These are phyloP conservation scores for Raillietiella orientalis DNA, from an alignment of 2,888 invertebrate genomes.

Conservation along the genomic window DNA sequence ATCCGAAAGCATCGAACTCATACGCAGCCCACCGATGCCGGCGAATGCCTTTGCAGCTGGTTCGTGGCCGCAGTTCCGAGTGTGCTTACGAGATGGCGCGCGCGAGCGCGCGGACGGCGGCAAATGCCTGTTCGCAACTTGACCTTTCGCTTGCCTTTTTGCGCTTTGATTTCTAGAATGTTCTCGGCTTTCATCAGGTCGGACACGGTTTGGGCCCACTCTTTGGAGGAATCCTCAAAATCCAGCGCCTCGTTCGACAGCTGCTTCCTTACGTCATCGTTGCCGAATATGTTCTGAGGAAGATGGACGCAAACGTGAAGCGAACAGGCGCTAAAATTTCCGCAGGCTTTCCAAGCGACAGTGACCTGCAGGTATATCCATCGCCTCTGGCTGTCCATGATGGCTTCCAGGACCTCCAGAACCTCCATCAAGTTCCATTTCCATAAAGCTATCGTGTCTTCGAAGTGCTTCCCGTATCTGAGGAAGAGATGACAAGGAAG, in stretches of 20 bases:
- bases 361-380: slow-evolving; percentile 52
- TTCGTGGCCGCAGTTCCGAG: no score
- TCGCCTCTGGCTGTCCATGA: slow-evolving; percentile 45
- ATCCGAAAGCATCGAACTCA: no score
- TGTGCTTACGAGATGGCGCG: no score
- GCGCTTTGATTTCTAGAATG: slow-evolving; percentile 13
- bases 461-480: slow-evolving; percentile 53
- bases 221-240: slow-evolving; percentile 33
- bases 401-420: slow-evolving; percentile 42
- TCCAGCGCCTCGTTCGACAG: slow-evolving; percentile 37
- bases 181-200: slow-evolving; percentile 13
- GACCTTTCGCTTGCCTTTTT: slow-evolving; percentile 12
- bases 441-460: slow-evolving; percentile 50
- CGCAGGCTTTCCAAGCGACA: background rate
- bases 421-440: slow-evolving; percentile 48
- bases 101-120: no score
- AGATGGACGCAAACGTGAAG: slow-evolving; percentile 3
- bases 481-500: slow-evolving; percentile 3
- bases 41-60: no score
- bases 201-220: slow-evolving; percentile 31
- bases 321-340: slow-evolving; percentile 1
- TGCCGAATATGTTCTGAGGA: slow-evolving; percentile 38
- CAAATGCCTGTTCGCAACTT: no score
- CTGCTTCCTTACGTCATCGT: slow-evolving; percentile 58
- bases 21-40: no score